Evolutionary conservation across 2,113 vertebrate species (phyloP).

Genomic region (Bostrychus sinensis): DNA sequence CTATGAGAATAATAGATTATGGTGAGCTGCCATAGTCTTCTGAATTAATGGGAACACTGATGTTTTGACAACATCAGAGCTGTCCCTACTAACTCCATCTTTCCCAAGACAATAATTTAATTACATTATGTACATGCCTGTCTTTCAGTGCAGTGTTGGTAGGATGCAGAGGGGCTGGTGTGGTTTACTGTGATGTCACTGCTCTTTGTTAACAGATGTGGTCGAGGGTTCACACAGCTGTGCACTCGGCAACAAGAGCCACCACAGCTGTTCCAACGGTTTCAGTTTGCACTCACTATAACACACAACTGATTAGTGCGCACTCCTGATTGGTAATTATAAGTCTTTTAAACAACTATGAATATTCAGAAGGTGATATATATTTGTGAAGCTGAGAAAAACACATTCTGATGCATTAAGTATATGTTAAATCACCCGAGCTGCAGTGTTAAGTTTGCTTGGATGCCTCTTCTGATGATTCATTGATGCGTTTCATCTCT

Average conservation of each 20-base stretch:
- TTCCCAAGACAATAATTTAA: background rate
- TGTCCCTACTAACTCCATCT: background rate
- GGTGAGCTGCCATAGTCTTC: background rate
- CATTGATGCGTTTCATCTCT: slow-evolving; percentile 58
- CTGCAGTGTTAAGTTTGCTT: slow-evolving; percentile 3
- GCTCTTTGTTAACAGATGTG: slow-evolving; percentile 69
- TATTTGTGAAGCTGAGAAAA: slow-evolving; percentile 6
- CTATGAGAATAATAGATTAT: background rate
- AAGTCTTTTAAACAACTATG: slow-evolving; percentile 21
- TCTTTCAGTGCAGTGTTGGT: slow-evolving; percentile 44
- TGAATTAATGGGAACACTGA: background rate
- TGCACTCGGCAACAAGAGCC: slow-evolving; percentile 53
- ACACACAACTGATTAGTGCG: slow-evolving; percentile 27
- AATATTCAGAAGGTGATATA: slow-evolving; percentile 8
- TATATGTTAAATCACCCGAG: slow-evolving; percentile 1
- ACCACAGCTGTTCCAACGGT: slow-evolving; percentile 72
- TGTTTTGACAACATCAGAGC: background rate
- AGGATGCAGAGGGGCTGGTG: slow-evolving; percentile 19
- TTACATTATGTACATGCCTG: background rate
- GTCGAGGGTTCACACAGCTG: slow-evolving; percentile 64
- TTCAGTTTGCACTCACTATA: slow-evolving; percentile 53
- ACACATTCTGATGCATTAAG: background rate
- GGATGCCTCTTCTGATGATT: slow-evolving; percentile 33
- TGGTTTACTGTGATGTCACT: slow-evolving; percentile 56
- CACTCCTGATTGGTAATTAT: slow-evolving; percentile 32